Base-by-base conservation (phyloP, 2,797 vertebrate species). In the Aplochiton taeniatus region DNA sequence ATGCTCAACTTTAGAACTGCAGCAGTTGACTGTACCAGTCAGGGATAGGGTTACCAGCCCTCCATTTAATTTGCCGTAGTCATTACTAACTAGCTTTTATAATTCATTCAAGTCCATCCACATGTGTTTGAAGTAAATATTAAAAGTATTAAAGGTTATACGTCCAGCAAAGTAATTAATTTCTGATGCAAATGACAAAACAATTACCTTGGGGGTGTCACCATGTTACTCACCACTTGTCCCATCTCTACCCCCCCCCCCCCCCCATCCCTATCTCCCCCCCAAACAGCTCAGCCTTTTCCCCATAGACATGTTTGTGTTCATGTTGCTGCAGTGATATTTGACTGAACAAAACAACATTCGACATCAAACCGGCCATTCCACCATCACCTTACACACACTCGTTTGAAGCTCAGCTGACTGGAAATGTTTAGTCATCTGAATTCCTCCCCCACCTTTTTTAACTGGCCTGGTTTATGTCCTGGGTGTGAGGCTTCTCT, bases 401-500 rank as follows among this genome's bases (percentile, higher is more conserved):
- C 66, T 66, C 61, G 71, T 16, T 16, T 74, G 68, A 74, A 46
- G 49, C 13, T 67, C 64, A 61, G 73, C 70, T 80, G 82, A 81
- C 70, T 69, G 67, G 74, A 64, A 85, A 85, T 81, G 76, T 84
- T 73, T 76, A 68, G 73, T 76, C 42, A 55, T 71, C 65, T 44
- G 61, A 42, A 16, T 70, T 55, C 66, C 18, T 12, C 53, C 45
- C 51, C 19, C n/a, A 13, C 1, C 43, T 7, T 62, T 11, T 31
- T 52, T 68, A 31, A 73, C 63, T 68, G 12, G 44, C 55, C n/a
- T 66, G 17, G 74, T 69, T 75, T 47, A 70, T 78, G 75, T 79
- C 80, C 71, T 77, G 14, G 60, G 51, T 0, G 44, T 60, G 6
- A 18, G 54, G 60, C 62, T n/a, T 81, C 77, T 90, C 89, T 91